Evolutionary conservation across 2,888 invertebrate genomes (phyloP), one percentile per base, ranked within the genome.

Genomic region (Xestoiulus laeticollis): DNA sequence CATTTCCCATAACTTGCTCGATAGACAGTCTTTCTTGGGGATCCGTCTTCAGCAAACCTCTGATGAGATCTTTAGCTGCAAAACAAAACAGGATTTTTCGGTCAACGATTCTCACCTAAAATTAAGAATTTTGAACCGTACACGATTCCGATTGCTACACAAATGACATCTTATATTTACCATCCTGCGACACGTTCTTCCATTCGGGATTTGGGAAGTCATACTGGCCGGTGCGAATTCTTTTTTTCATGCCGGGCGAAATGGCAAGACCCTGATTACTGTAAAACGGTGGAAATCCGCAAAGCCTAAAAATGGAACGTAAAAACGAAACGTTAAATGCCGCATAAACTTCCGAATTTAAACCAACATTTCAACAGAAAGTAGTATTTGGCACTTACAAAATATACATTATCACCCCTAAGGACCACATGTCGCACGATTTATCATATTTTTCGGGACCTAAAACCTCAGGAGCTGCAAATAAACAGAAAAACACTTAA

Each of bases 341-440:
- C 10, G 10, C 19, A 5, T 32, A 32, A 44, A 44, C 30, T 43
- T 12, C 26, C 38, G 38, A 38, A 38, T 1, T 8, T 5, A 38
- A 38, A 38, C n/a, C 5, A 59, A 8, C 16, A 59, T 1, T 33
- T 43, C n/a, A 16, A 87, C 22, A 0, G 22, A 83, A 33, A 83
- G 83, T 33, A 53, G 48, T 6, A n/a, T 33, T 30, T 44, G 53
- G 86, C 89, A 94, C 95, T 95, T 93, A 96, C 93, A 99, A 93
- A 91, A 99, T 99, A 92, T 99, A 99, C 98, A 99, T 99, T 89
- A 99, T 99, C 43, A 99, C 99, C 32, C 99, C 99, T 88, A 99
- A 93, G 0, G 99, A 98, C 99, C 99, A 99, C 91, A 99, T 96
- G 94, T 99, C 99, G 93, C 99, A 99, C 90, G 98, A 98, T 92